Evolutionary conservation across 2,797 vertebrate species (phyloP).

Genomic region (Champsocephalus esox): DNA sequence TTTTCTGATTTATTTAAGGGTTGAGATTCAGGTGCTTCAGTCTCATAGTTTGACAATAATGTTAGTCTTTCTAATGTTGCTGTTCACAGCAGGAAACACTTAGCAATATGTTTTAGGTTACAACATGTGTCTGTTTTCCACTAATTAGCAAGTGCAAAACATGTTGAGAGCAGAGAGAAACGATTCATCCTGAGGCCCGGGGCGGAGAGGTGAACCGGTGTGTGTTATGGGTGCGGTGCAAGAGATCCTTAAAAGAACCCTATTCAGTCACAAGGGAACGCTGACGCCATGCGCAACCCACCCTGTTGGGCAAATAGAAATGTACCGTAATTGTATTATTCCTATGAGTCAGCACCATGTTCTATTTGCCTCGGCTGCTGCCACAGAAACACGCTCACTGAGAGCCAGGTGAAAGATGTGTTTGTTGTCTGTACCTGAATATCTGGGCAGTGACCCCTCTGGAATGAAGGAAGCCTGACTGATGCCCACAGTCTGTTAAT

Average conservation of each 20-base stretch:
- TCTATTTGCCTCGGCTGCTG: constrained; percentile 50
- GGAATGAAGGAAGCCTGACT: constrained; percentile 25
- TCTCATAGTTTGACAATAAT: neutral
- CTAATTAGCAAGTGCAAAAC: constrained; percentile 20
- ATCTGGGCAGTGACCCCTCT: constrained; percentile 31
- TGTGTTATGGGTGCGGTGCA: constrained; percentile 27
- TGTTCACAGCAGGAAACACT: neutral
- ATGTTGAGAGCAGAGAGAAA: constrained; percentile 15
- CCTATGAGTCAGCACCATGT: constrained; percentile 62
- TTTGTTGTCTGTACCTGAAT: constrained; percentile 57
- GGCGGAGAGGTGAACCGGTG: constrained; percentile 22
- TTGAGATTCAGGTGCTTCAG: neutral
- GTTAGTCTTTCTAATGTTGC: neutral
- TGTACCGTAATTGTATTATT: constrained; percentile 67
- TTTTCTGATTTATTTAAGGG: neutral
- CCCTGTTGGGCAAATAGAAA: constrained; percentile 75
- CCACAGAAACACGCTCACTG: constrained; percentile 59
- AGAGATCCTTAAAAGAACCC: constrained; percentile 32
- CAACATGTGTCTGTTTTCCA: constrained; percentile 6
- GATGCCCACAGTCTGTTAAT: constrained; percentile 23
- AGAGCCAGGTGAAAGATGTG: constrained; percentile 58
- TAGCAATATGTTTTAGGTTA: neutral
- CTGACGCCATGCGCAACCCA: constrained; percentile 49
- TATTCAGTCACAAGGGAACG: constrained; percentile 49
- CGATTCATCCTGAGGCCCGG: constrained; percentile 24